Evolutionary conservation across 1,140 invertebrate species (phyloP).

Genomic region (Drosophila bocki): DNA sequence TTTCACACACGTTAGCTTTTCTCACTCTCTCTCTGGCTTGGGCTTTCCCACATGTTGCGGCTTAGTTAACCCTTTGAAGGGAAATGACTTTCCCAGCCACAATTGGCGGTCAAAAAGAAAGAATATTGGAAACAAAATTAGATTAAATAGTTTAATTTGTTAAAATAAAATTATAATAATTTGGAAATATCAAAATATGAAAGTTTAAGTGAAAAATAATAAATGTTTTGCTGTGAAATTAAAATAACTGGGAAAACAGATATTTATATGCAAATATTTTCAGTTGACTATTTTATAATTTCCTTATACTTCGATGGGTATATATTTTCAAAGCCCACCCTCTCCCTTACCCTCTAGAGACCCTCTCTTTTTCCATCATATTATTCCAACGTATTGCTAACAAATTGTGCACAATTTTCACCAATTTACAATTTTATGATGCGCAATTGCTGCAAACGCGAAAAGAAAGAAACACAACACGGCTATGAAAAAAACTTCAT

Average conservation of each 20-base stretch:
- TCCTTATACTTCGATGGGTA: not conserved
- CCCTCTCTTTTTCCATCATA: not conserved
- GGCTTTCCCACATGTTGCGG: constrained; percentile 25
- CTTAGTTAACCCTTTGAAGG: constrained; percentile 39
- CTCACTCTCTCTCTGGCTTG: not conserved
- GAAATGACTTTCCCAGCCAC: constrained; percentile 4
- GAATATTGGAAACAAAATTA: not conserved
- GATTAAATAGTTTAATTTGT: not conserved
- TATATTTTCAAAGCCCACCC: too few species aligned
- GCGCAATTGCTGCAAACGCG: constrained; percentile 46
- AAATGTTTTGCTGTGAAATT: not conserved
- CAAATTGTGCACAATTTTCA: constrained; percentile 81
- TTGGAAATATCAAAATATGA: not conserved
- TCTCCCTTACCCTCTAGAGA: not conserved
- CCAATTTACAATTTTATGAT: constrained; percentile 82
- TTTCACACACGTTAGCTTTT: not conserved
- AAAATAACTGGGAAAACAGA: too few species aligned
- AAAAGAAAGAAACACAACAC: constrained; percentile 25
- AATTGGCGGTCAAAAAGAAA: constrained; percentile 1
- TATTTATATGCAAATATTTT: not conserved
- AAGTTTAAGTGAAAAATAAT: not conserved
- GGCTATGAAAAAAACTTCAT: constrained; percentile 68
- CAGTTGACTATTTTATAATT: not conserved
- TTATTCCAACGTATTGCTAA: constrained; percentile 39
- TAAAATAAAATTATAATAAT: not conserved